Percentiles rank a stretch among this genome's conserved stretches.
These are phyloP conservation scores for Knipowitschia caucasica DNA, from an alignment of 2,797 vertebrate species.

Conservation along the genomic window DNA sequence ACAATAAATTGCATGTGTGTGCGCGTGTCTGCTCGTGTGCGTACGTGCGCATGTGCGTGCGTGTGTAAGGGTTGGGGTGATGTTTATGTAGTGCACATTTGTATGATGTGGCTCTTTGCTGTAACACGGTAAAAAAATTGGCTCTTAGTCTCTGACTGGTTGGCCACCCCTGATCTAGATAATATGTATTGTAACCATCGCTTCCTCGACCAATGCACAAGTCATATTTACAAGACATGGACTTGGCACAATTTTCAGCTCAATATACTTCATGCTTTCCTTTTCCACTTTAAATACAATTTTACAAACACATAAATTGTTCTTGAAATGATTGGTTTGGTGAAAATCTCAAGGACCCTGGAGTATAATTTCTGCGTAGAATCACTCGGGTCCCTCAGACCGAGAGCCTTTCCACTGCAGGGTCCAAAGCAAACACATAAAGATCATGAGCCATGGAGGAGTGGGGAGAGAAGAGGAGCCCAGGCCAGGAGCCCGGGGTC, in stretches of 20 bases:
- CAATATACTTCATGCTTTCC: slow-evolving; percentile 6
- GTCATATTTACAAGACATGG: slow-evolving; percentile 12
- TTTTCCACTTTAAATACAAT: slow-evolving; percentile 15
- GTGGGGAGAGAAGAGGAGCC: slow-evolving; percentile 41
- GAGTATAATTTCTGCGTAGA: slow-evolving; percentile 47
- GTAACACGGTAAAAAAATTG: no score
- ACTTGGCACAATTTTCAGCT: slow-evolving; percentile 20
- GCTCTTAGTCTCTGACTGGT: no score
- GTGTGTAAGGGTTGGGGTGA: no score
- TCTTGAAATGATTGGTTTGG: slow-evolving; percentile 55
- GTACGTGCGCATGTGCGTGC: no score
- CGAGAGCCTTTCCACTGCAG: slow-evolving; percentile 54
- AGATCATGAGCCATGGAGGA: slow-evolving; percentile 64
- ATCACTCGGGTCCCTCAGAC: slow-evolving; percentile 50
- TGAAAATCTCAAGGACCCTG: slow-evolving; percentile 42
- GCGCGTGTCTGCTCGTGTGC: no score
- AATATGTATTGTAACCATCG: slow-evolving; percentile 3
- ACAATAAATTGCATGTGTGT: no score
- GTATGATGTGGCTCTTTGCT: no score
- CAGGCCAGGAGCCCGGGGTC: slow-evolving; percentile 59
- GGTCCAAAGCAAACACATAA: slow-evolving; percentile 76
- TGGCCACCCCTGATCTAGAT: no score
- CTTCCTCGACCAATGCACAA: slow-evolving; percentile 3
- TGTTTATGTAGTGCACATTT: no score
- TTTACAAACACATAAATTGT: slow-evolving; percentile 32